Conservation (phyloP, 2,797 vertebrate species). For the Cryptoblepharus egeriae region DNA sequence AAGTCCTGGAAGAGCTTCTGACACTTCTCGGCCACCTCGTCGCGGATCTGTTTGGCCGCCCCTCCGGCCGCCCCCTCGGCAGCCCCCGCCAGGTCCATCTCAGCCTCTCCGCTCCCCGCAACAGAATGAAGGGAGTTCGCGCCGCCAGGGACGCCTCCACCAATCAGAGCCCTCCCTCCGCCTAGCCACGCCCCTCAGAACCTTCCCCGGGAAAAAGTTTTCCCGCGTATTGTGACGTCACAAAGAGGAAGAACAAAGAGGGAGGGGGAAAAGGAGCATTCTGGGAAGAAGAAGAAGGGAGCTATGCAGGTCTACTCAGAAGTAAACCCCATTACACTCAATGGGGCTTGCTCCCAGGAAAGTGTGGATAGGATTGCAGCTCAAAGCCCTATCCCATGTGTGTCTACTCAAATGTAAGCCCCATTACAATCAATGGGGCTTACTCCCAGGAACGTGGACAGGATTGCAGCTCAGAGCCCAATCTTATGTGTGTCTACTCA, state of each 20-base stretch:
- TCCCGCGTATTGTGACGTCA: conserved; percentile 64
- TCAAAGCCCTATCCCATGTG: too few species aligned
- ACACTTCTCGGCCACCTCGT: conserved; percentile 96
- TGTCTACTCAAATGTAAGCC: too few species aligned
- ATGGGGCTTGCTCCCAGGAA: too few species aligned
- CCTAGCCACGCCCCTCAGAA: conserved; percentile 15
- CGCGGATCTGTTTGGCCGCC: conserved; percentile 84
- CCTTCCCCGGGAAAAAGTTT: conserved; percentile 30
- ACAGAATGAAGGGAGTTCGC: conserved; percentile 70
- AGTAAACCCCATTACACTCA: too few species aligned
- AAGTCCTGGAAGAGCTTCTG: conserved; percentile 98
- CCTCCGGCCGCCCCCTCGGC: conserved; percentile 73
- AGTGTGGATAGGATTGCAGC: too few species aligned
- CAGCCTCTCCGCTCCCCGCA: fast-evolving
- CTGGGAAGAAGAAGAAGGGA: not conserved
- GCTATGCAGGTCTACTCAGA: too few species aligned
- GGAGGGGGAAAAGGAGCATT: not conserved
- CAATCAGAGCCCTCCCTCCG: conserved; percentile 66
- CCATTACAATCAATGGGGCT: too few species aligned
- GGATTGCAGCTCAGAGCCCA: too few species aligned
- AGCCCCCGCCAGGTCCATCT: conserved; percentile 87
- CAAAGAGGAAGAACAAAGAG: fast-evolving
- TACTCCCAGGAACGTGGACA: too few species aligned
- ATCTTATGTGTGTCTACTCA: too few species aligned
- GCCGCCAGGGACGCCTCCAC: conserved; percentile 76